Base-by-base conservation (phyloP, 2,888 invertebrate species). In the Athalia circularis region DNA sequence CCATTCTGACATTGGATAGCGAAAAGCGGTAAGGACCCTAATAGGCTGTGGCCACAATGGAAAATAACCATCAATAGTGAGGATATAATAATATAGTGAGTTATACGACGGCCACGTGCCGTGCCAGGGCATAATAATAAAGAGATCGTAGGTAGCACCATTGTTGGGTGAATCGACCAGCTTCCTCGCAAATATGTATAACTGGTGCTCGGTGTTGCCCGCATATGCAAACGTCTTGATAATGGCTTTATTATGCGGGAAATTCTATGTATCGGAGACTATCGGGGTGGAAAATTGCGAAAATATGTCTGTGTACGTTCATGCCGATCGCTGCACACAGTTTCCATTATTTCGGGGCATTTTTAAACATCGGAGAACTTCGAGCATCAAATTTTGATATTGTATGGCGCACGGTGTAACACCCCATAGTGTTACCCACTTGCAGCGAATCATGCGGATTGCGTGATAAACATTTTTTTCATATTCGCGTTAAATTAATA, bases 41-140 rank as follows among this genome's bases (percentile, higher is more conserved):
- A 88, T 88, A 85, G 87, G 85, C 80, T 80, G 77, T 79, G 79
- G 76, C 83, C 81, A 87, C 87, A 88, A 87, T 87, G 85, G 87
- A 86, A 87, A 85, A 85, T 83, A 86, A 85, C 85, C 84, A 87
- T 89, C 86, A 85, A 83, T 83, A 85, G 86, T 86, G 86, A 88
- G 88, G 87, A 29, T 29, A 29, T 29, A 29, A 29, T 29, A 29
- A 29, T 29, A 29, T 29, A 29, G 29, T 29, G 29, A 29, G 29
- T 29, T 29, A 29, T 87, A 88, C 88, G 85, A 83, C 77, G 81
- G 83, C 81, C 88, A 88, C 88, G 87, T 88, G 88, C 65, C 84
- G 79, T 78, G 81, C 78, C 82, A 59, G 50, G 29, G 65, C 47
- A 84, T 84, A 84, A 85, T 83, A 85, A 87, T 87, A 85, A 85